Conservation (phyloP, 2,888 invertebrate genomes). For the Leucophora obtusa region DNA sequence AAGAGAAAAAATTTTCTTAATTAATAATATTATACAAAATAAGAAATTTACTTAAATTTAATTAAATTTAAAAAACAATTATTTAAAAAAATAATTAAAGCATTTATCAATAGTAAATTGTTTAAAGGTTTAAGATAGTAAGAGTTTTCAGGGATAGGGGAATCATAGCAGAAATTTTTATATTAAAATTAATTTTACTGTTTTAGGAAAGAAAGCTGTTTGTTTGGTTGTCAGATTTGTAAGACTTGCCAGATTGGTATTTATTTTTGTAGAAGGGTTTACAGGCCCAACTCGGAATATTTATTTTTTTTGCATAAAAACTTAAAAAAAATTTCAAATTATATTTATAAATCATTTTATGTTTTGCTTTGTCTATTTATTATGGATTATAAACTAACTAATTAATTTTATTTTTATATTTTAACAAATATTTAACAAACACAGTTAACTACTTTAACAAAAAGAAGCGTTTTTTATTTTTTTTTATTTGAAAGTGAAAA, state of each 20-base stretch:
- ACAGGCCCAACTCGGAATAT: slow-evolving; percentile 71
- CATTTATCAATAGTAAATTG: background rate
- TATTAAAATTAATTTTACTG: slow-evolving; percentile 9
- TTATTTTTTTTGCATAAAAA: slow-evolving; percentile 12
- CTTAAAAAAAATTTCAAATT: slow-evolving; percentile 4
- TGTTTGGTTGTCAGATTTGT: slow-evolving; percentile 1
- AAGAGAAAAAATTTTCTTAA: slow-evolving; percentile 8
- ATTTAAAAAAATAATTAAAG: background rate
- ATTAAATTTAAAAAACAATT: background rate
- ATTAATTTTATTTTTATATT: background rate
- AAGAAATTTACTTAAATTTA: background rate
- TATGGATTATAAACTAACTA: background rate
- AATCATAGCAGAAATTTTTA: background rate
- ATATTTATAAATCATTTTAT: background rate
- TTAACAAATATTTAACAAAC: slow-evolving; percentile 12
- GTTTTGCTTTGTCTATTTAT: background rate
- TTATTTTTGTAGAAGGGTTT: slow-evolving; percentile 1
- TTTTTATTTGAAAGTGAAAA: background rate
- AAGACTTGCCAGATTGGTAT: background rate
- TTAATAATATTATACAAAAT: slow-evolving; percentile 8
- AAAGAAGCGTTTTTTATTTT: background rate
- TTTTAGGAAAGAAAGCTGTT: slow-evolving; percentile 7
- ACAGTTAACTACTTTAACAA: background rate
- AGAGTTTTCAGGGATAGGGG: background rate
- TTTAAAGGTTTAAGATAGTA: background rate